phyloP scores from a whole-genome alignment of 2,888 invertebrate genomes.

The Torymus aiolomorphi region DNA sequence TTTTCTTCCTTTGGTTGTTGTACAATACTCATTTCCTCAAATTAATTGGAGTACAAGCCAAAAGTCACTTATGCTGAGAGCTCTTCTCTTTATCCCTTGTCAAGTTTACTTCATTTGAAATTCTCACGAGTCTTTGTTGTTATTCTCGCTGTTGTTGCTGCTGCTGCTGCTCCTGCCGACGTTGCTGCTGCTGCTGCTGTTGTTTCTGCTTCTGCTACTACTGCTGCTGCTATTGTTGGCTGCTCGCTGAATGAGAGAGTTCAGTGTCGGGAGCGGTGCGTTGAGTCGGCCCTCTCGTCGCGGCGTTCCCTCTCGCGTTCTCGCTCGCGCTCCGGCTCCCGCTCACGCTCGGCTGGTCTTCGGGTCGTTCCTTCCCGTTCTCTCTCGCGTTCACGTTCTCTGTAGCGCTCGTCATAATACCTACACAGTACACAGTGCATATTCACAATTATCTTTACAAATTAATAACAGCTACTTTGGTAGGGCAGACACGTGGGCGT shows the following conservation, averaged over 20 bases:
- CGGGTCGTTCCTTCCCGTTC: constrained; percentile 79
- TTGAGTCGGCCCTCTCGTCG: constrained; percentile 79
- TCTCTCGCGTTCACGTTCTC: constrained; percentile 79
- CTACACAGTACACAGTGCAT: constrained; percentile 75
- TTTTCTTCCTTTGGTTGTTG: constrained; percentile 51
- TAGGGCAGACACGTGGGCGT: constrained; percentile 49
- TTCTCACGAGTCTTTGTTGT: constrained; percentile 17
- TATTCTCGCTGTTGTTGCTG: not conserved
- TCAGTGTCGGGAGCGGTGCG: constrained; percentile 84
- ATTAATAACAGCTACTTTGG: constrained; percentile 46
- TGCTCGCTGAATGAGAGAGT: constrained; percentile 12
- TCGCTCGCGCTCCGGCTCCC: constrained; percentile 82
- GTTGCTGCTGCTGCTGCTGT: constrained; percentile 8
- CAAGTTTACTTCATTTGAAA: constrained; percentile 19
- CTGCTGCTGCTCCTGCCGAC: not conserved
- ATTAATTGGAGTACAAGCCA: constrained; percentile 49
- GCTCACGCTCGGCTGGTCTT: constrained; percentile 78
- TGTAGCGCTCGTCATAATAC: constrained; percentile 93
- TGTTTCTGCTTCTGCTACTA: not conserved
- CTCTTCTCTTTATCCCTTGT: constrained; percentile 38
- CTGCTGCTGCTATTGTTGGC: not conserved
- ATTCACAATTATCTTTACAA: constrained; percentile 55
- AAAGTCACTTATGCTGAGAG: constrained; percentile 31
- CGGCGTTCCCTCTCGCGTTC: constrained; percentile 82
- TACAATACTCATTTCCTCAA: constrained; percentile 30